These are phyloP conservation scores for Archips crataeganus DNA, from an alignment of 2,888 invertebrate species.

Conservation along the genomic window DNA sequence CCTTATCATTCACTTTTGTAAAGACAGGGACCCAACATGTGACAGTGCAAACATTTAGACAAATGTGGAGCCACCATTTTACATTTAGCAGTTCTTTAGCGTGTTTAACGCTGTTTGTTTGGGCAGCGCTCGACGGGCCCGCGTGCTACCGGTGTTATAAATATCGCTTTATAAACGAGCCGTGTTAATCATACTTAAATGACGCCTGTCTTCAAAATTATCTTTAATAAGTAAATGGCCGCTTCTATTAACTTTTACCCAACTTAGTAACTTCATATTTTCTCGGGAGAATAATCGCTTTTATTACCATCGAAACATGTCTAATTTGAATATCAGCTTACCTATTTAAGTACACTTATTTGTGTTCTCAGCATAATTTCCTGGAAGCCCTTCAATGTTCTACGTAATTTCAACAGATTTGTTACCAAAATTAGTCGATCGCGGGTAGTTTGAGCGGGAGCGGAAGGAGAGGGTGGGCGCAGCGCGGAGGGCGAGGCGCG, in stretches of 20 bases:
- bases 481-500: conserved; percentile 58
- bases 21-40: conserved; percentile 15
- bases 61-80: conserved; percentile 35
- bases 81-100: conserved; percentile 41
- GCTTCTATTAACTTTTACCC: conserved; percentile 18
- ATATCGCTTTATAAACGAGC: conserved; percentile 65
- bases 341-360: conserved; percentile 2
- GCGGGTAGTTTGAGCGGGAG: conserved; percentile 73
- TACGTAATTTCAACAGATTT: conserved; percentile 64
- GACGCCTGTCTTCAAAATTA: conserved; percentile 55
- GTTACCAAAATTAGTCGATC: conserved; percentile 75
- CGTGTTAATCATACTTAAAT: conserved; percentile 72
- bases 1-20: conserved; percentile 9
- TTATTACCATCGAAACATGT: conserved; percentile 3
- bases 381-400: conserved; percentile 56
- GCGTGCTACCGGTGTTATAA: conserved; percentile 54
- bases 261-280: conserved; percentile 10
- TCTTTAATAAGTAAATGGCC: conserved; percentile 44
- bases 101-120: conserved; percentile 43
- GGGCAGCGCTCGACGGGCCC: conserved; percentile 48
- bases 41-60: conserved; percentile 38
- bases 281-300: conserved; percentile 4
- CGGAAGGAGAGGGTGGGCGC: conserved; percentile 54
- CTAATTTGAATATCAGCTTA: neutral
- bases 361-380: conserved; percentile 27